phyloP scores from a whole-genome alignment of 1,140 invertebrate genomes.

The Drosophila varians region DNA sequence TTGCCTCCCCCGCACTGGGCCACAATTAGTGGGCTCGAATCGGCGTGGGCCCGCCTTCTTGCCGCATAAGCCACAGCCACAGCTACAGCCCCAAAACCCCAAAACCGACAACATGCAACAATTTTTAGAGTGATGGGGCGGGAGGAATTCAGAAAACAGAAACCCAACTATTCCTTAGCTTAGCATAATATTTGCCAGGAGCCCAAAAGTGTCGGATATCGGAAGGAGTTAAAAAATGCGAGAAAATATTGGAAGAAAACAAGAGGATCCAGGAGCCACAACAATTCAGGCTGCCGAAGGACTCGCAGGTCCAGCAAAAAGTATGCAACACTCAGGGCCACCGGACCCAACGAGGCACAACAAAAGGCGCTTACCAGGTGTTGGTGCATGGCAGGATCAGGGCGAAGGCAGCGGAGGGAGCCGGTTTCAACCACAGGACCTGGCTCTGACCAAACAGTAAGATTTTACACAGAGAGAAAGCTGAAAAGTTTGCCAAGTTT shows the following conservation, averaged over 20 bases:
- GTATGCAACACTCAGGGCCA: constrained; percentile 42
- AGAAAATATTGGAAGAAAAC: constrained; percentile 48
- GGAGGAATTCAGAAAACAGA: neutral
- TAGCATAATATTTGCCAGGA: constrained; percentile 39
- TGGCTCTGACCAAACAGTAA: constrained; percentile 4
- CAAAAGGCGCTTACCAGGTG: constrained; percentile 54
- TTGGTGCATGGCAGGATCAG: constrained; percentile 40
- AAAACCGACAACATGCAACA: constrained; percentile 24
- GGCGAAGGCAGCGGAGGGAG: neutral
- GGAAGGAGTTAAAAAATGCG: constrained; percentile 22
- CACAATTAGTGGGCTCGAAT: constrained; percentile 42
- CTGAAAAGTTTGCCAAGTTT: neutral
- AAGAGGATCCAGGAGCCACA: constrained; percentile 32
- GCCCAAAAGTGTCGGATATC: constrained; percentile 37
- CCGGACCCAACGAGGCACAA: constrained; percentile 32
- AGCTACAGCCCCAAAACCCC: constrained; percentile 1
- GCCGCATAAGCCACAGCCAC: constrained; percentile 18
- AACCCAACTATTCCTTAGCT: constrained; percentile 28
- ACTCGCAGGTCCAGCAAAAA: constrained; percentile 25
- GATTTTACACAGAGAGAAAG: neutral
- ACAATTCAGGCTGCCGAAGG: constrained; percentile 41
- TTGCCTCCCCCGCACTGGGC: constrained; percentile 5
- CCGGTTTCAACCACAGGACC: constrained; percentile 1
- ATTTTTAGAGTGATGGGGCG: neutral
- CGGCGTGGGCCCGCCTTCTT: constrained; percentile 1